These are phyloP conservation scores for Phaetusa simplex DNA, from an alignment of 2,113 vertebrate genomes.

Conservation along the genomic window DNA sequence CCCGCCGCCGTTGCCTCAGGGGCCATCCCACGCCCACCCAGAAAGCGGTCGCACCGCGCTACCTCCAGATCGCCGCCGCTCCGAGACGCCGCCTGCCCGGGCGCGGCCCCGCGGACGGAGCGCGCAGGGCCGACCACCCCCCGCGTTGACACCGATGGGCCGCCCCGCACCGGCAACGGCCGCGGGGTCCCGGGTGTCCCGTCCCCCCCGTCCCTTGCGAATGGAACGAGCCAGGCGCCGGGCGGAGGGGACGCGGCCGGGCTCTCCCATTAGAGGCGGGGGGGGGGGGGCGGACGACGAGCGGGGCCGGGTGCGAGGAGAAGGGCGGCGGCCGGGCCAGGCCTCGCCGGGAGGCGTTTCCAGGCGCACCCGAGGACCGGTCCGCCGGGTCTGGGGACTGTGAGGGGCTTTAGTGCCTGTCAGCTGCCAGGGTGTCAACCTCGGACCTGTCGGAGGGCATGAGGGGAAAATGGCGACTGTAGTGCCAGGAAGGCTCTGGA, in stretches of 20 bases:
- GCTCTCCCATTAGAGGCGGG: background rate
- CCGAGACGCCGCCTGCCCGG: background rate
- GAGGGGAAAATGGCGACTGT: background rate
- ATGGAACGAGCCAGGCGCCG: background rate
- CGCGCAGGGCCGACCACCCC: fast-evolving
- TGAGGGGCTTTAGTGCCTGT: background rate
- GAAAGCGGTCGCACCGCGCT: no score
- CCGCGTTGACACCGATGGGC: background rate
- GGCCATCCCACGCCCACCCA: fast-evolving
- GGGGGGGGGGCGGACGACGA: background rate
- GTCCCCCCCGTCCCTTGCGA: background rate
- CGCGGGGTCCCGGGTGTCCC: background rate
- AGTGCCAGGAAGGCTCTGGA: background rate
- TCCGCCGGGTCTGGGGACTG: background rate
- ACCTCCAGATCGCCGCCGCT: fast-evolving
- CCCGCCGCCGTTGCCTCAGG: background rate
- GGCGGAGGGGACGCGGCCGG: background rate
- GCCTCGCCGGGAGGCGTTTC: background rate
- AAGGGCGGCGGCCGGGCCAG: background rate
- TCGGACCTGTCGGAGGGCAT: background rate
- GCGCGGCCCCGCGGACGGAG: background rate
- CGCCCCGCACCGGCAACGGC: background rate
- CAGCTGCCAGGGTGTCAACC: background rate
- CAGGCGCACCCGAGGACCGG: fast-evolving
- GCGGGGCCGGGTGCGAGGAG: background rate